These are phyloP conservation scores for Prunella himalayana DNA, from an alignment of 2,113 vertebrate genomes.

Conservation along the genomic window DNA sequence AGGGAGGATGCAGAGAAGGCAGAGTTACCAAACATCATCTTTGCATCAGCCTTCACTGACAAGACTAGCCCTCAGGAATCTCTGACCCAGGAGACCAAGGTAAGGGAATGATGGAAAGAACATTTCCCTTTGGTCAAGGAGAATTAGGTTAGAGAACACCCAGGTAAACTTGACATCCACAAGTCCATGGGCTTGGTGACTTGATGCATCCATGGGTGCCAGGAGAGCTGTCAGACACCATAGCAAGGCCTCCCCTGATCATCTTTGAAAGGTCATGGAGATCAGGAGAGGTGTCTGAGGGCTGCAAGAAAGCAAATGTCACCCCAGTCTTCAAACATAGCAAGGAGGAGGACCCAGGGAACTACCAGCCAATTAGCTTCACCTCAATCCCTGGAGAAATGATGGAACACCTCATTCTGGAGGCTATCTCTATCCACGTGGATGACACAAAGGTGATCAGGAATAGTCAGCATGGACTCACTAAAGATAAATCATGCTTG, in stretches of 20 bases:
- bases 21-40: background rate
- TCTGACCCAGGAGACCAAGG: background rate
- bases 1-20: background rate
- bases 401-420: background rate
- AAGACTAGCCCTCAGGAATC: background rate
- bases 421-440: background rate
- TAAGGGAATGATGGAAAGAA: background rate
- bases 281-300: background rate
- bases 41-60: background rate
- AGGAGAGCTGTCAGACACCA: background rate
- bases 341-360: background rate
- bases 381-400: background rate
- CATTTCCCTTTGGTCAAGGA: background rate
- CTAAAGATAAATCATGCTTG: background rate
- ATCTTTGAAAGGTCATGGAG: background rate
- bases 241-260: accelerated
- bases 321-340: background rate
- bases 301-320: background rate
- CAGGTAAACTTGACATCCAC: background rate
- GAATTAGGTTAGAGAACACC: background rate
- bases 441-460: background rate
- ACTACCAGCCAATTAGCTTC: background rate
- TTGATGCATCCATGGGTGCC: accelerated
- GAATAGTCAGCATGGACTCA: background rate
- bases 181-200: background rate